Evolutionary conservation across 53 echinoderm and acorn worm genomes (phyloP).

Genomic region (Temnopleurus reevesii): DNA sequence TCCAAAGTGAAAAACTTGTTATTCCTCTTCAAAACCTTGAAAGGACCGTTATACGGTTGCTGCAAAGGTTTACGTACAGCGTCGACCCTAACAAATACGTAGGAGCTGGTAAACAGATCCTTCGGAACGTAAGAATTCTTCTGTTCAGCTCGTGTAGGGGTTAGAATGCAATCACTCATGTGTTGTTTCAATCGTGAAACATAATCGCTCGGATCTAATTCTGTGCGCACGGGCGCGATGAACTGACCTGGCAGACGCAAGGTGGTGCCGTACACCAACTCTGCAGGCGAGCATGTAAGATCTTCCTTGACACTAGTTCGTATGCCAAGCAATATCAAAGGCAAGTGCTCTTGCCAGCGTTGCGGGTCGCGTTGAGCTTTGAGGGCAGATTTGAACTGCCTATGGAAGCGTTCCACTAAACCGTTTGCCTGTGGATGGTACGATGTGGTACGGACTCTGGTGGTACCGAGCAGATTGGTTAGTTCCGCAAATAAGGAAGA

Average conservation of each 20-base stretch:
- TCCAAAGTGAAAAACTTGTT: not conserved
- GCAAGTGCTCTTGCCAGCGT: constrained; percentile 49
- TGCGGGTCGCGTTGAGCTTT: constrained; percentile 62
- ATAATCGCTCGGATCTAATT: constrained; percentile 40
- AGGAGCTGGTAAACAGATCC: not conserved
- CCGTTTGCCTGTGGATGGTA: constrained; percentile 69
- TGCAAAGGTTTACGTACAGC: not conserved
- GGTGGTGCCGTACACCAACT: constrained; percentile 67
- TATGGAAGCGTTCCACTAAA: constrained; percentile 62
- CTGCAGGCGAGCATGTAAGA: constrained; percentile 53
- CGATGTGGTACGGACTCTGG: constrained; percentile 61
- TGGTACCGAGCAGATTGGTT: constrained; percentile 44
- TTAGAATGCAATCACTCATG: constrained; percentile 30
- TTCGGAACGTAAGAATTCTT: not conserved
- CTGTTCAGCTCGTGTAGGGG: not conserved
- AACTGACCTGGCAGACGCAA: constrained; percentile 58
- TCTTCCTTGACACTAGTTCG: constrained; percentile 43
- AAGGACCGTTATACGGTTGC: not conserved
- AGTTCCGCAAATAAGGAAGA: constrained; percentile 56
- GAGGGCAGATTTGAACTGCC: constrained; percentile 60
- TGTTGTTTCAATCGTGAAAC: constrained; percentile 40
- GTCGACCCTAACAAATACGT: not conserved
- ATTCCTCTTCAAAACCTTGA: not conserved
- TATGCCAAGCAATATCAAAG: constrained; percentile 56
- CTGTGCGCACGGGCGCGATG: constrained; percentile 6